phyloP scores from a whole-genome alignment of 1,140 invertebrate genomes.

The Ladona fulva region DNA sequence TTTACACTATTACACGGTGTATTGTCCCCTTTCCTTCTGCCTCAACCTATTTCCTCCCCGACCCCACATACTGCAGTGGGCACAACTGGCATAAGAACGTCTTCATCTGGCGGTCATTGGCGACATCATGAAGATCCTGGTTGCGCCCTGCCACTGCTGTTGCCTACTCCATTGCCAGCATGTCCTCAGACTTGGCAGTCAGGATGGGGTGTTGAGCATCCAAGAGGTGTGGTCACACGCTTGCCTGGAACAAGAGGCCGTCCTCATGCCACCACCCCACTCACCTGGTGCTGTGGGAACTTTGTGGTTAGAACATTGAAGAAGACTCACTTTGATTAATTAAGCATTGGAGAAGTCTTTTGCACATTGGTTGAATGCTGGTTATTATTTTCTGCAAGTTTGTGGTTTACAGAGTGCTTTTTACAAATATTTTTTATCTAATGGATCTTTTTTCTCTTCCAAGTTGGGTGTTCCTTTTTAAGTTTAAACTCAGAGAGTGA shows the following conservation, averaged over 20 bases:
- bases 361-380: no score
- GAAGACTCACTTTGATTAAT: neutral
- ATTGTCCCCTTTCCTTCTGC: neutral
- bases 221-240: neutral
- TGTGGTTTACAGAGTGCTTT: no score
- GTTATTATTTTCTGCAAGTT: no score
- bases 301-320: neutral
- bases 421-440: no score
- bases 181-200: neutral
- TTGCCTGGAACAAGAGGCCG: neutral
- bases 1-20: neutral
- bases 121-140: neutral
- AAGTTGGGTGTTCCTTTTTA: no score
- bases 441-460: no score
- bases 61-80: neutral
- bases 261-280: neutral
- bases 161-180: neutral
- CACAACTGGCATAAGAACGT: neutral
- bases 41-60: neutral
- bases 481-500: no score
- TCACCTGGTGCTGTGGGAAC: slow-evolving; percentile 2
- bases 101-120: neutral
- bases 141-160: neutral
- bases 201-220: neutral
- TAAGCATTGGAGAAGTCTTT: neutral